A percentile compares a stretch with the other conserved stretches of the same genome.
Conservation (phyloP, 2,797 vertebrate genomes). For the Eospalax fontanierii region DNA sequence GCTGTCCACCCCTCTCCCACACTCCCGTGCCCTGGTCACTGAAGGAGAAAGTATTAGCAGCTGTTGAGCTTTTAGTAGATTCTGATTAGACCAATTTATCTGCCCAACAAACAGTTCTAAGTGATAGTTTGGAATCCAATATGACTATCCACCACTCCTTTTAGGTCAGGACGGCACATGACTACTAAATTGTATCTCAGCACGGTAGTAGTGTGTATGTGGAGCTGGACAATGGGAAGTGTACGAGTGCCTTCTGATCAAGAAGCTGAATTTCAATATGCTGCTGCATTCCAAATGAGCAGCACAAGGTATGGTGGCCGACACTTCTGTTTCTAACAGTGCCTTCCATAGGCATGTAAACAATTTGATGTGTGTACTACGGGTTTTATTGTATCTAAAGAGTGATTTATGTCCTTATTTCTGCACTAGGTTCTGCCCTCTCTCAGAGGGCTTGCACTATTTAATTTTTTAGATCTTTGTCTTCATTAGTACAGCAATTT, state of each 20-base stretch:
- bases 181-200: background rate
- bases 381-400: constrained; percentile 85
- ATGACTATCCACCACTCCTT: constrained; percentile 52
- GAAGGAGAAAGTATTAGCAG: constrained; percentile 64
- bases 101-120: constrained; percentile 67
- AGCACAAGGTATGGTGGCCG: constrained; percentile 41
- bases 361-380: constrained; percentile 76
- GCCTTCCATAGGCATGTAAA: constrained; percentile 57
- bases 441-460: constrained; percentile 87
- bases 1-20: background rate
- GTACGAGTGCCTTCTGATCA: constrained; percentile 55
- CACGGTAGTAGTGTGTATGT: background rate
- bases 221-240: constrained; percentile 5
- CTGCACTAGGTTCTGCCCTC: constrained; percentile 84
- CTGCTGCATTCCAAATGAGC: constrained; percentile 52
- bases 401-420: constrained; percentile 90
- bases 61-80: constrained; percentile 80
- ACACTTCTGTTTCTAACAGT: constrained; percentile 72
- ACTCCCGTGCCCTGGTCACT: background rate
- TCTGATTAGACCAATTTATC: constrained; percentile 84
- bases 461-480: constrained; percentile 93
- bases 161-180: constrained; percentile 64
- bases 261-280: constrained; percentile 61
- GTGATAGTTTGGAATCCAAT: constrained; percentile 55
- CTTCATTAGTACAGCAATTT: constrained; percentile 97